Conservation (phyloP, 2,113 vertebrate genomes). For the Penelope pileata region DNA sequence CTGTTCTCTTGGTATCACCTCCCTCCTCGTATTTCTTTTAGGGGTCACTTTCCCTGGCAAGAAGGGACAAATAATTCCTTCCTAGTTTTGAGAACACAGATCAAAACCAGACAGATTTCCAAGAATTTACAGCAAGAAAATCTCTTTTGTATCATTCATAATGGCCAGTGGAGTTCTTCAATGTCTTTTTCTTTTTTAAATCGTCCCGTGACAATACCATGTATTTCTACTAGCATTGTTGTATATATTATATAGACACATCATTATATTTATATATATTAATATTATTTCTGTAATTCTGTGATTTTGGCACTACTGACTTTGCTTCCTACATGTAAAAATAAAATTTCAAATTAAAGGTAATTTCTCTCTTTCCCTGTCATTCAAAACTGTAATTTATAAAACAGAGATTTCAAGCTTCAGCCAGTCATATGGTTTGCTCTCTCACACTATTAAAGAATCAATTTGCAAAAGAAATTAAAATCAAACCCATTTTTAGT, state of each 20-base stretch:
- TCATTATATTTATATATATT: not conserved
- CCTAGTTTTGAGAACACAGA: not conserved
- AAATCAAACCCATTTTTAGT: not conserved
- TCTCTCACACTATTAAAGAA: not conserved
- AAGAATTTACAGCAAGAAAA: not conserved
- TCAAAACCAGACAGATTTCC: not conserved
- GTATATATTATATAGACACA: not conserved
- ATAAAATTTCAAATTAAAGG: not conserved
- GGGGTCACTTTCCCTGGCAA: not conserved
- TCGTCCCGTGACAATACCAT: not conserved
- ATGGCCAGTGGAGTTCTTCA: not conserved
- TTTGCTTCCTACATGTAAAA: not conserved
- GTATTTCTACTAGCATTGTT: not conserved
- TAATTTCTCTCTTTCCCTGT: not conserved
- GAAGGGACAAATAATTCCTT: not conserved
- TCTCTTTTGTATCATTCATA: not conserved
- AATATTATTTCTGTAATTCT: not conserved
- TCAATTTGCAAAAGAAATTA: not conserved
- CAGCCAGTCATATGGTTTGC: not conserved
- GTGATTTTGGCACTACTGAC: not conserved
- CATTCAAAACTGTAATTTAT: not conserved
- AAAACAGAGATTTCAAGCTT: not conserved
- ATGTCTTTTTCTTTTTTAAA: rapidly evolving
- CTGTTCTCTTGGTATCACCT: no score
- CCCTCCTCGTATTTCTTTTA: no score